Conservation (phyloP, 2,797 vertebrate species). For the Brachyrhaphis roseni region DNA sequence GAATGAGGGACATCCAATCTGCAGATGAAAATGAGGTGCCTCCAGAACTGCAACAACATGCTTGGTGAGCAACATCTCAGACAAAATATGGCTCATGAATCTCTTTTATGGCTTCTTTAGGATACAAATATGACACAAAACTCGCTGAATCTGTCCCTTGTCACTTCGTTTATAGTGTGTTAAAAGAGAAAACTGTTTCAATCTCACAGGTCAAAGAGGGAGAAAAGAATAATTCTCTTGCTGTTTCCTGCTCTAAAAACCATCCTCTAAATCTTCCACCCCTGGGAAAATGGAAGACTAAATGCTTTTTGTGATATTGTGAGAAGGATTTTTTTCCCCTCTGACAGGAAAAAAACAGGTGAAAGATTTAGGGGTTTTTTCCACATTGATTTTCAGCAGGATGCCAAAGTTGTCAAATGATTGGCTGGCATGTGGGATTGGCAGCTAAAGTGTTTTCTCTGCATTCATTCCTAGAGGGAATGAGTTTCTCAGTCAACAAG, state of each 20-base stretch:
- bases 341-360: constrained; percentile 12
- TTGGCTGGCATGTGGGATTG: constrained; percentile 51
- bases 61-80: constrained; percentile 42
- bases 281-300: constrained; percentile 23
- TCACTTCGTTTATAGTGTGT: background rate
- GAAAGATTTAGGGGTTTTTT: constrained; percentile 1
- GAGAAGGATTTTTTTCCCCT: constrained; percentile 29
- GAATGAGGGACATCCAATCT: constrained; percentile 51
- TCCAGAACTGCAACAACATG: constrained; percentile 39
- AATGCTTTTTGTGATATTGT: constrained; percentile 36
- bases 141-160: constrained; percentile 2
- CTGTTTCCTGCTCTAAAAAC: constrained; percentile 17
- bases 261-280: constrained; percentile 5
- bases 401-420: constrained; percentile 49
- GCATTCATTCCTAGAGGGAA: constrained; percentile 38
- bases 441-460: constrained; percentile 58
- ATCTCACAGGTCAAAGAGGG: background rate
- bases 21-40: constrained; percentile 49
- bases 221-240: constrained; percentile 3
- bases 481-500: constrained; percentile 52
- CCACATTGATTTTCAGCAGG: constrained; percentile 56
- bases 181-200: background rate
- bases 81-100: constrained; percentile 44
- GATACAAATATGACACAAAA: constrained; percentile 41
- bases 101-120: constrained; percentile 27